Conservation (phyloP, 2,888 invertebrate species). For the Chouioia cunea region DNA sequence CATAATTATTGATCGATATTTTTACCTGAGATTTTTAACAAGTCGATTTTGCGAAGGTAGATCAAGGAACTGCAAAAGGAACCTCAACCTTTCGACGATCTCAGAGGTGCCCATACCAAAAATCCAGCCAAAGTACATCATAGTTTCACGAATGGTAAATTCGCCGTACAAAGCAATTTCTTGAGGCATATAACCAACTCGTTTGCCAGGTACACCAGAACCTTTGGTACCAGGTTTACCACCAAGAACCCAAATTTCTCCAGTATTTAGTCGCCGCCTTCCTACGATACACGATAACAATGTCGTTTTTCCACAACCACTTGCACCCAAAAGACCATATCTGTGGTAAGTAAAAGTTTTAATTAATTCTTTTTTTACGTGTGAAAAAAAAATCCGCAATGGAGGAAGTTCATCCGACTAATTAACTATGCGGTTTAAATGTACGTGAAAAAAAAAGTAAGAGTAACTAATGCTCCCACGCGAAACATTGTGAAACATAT, state of each 20-base stretch:
- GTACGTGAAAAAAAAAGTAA: too few relatives aligned
- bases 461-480: background rate
- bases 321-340: slow-evolving; percentile 94
- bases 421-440: too few relatives aligned
- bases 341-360: slow-evolving; percentile 69
- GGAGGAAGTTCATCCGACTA: too few relatives aligned
- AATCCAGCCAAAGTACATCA: slow-evolving; percentile 97
- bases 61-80: slow-evolving; percentile 90
- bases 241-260: slow-evolving; percentile 91
- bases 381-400: background rate
- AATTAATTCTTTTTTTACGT: background rate
- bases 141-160: slow-evolving; percentile 93
- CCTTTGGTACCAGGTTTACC: slow-evolving; percentile 89
- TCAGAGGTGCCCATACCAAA: slow-evolving; percentile 90
- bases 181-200: slow-evolving; percentile 98
- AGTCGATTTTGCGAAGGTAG: slow-evolving; percentile 87
- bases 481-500: too few relatives aligned
- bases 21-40: slow-evolving; percentile 82
- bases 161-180: slow-evolving; percentile 92
- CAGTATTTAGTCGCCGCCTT: slow-evolving; percentile 84
- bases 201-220: slow-evolving; percentile 92
- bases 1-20: too few relatives aligned
- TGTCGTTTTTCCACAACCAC: slow-evolving; percentile 97
- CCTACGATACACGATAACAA: slow-evolving; percentile 93
- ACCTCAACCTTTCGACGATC: slow-evolving; percentile 84